These are phyloP conservation scores for Silurus asotus DNA, from an alignment of 2,113 vertebrate species.

Conservation along the genomic window DNA sequence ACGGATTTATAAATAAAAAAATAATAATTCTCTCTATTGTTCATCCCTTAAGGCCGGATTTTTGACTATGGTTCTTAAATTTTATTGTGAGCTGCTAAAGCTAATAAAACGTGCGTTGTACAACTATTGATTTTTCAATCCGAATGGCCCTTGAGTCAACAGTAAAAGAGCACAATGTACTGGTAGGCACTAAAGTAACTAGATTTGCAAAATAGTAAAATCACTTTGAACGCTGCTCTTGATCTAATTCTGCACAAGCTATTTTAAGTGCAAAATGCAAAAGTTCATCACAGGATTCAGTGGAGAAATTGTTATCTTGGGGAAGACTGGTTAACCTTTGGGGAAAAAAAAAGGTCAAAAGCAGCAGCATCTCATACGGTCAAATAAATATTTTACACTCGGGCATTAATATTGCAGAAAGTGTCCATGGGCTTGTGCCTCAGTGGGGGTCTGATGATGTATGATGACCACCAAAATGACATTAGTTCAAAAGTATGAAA, in stretches of 20 bases:
- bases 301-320: background rate
- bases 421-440: constrained; percentile 11
- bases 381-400: constrained; percentile 43
- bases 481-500: background rate
- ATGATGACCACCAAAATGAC: background rate
- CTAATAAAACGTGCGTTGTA: background rate
- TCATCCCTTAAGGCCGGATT: background rate
- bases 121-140: constrained; percentile 4
- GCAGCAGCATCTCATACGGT: background rate
- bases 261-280: background rate
- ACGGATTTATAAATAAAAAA: background rate
- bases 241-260: background rate
- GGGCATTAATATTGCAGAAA: constrained; percentile 42
- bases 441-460: background rate
- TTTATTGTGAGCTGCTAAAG: constrained; percentile 21
- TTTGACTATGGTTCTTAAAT: background rate
- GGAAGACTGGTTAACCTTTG: too few species aligned
- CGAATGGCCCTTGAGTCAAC: background rate
- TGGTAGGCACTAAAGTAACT: background rate
- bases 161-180: constrained; percentile 13
- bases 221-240: background rate
- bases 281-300: background rate
- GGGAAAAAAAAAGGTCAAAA: background rate
- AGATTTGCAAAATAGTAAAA: background rate
- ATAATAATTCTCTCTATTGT: background rate